Percentiles rank a stretch among this genome's conserved stretches.
These are phyloP conservation scores for Oceanodroma leucorhoa DNA, from an alignment of 2,797 vertebrate species.

Conservation along the genomic window DNA sequence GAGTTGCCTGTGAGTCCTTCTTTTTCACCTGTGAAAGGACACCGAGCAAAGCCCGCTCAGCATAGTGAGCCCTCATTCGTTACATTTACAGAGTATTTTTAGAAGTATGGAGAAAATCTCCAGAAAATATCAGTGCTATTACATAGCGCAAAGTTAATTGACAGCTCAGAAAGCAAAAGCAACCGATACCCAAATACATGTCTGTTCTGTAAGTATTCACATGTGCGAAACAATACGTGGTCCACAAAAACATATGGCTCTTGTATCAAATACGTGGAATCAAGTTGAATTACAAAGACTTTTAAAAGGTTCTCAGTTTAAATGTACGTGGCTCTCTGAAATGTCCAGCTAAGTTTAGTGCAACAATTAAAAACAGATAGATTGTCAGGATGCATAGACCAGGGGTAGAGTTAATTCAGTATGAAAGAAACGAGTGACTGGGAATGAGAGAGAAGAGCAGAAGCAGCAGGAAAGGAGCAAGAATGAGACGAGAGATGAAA, in stretches of 20 bases:
- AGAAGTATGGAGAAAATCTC: not conserved
- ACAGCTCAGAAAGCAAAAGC: slow-evolving; percentile 23
- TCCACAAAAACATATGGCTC: slow-evolving; percentile 40
- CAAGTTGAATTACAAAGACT: slow-evolving; percentile 61
- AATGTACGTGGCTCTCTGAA: slow-evolving; percentile 32
- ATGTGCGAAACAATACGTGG: slow-evolving; percentile 41
- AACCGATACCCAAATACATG: not conserved
- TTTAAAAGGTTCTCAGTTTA: slow-evolving; percentile 50
- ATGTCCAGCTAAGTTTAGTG: slow-evolving; percentile 38
- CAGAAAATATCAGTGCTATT: not conserved
- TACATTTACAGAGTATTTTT: not conserved
- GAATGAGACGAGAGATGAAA: not conserved
- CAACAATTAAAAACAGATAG: slow-evolving; percentile 60
- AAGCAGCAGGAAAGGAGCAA: not conserved
- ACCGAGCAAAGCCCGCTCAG: not conserved
- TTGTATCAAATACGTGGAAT: slow-evolving; percentile 36
- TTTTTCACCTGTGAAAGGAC: not conserved
- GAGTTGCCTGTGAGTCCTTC: not conserved
- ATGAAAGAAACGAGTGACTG: slow-evolving; percentile 51
- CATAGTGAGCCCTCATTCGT: not conserved
- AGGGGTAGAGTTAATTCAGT: slow-evolving; percentile 15
- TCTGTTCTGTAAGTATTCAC: slow-evolving; percentile 31
- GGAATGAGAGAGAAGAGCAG: slow-evolving; percentile 1
- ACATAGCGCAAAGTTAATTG: not conserved
- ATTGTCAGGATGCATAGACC: slow-evolving; percentile 46